Conservation (phyloP, 1,140 invertebrate species). For the Scylla paramamosain region DNA sequence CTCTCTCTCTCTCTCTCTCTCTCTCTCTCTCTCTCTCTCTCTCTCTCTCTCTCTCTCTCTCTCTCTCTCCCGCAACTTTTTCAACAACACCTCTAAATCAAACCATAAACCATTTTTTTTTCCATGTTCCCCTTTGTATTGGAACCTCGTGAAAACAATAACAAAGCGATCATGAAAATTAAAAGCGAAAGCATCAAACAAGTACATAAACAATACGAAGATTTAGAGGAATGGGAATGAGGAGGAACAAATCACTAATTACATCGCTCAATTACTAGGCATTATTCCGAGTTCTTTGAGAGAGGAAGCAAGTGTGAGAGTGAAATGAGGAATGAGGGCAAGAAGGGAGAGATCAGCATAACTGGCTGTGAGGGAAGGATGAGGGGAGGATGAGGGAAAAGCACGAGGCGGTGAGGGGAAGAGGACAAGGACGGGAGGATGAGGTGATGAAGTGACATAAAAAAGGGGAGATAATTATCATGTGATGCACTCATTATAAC, state of each 20-base stretch:
- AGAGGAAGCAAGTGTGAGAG: neutral
- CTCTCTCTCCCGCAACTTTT: neutral
- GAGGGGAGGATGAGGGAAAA: neutral
- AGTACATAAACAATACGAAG: neutral
- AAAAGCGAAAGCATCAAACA: neutral
- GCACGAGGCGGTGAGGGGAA: neutral
- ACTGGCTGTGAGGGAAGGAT: too few species aligned
- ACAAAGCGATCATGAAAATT: neutral
- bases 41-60: slow-evolving; percentile 43
- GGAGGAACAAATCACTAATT: neutral
- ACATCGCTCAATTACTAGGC: neutral
- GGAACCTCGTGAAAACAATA: neutral
- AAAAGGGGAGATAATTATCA: too few species aligned
- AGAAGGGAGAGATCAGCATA: too few species aligned
- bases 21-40: slow-evolving; percentile 38
- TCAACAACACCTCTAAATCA: neutral
- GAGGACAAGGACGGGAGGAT: too few species aligned
- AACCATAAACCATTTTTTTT: neutral
- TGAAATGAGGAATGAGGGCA: neutral
- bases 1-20: slow-evolving; percentile 29
- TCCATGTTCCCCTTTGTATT: neutral
- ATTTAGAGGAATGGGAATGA: neutral
- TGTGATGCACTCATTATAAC: too few species aligned
- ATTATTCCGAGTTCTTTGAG: neutral
- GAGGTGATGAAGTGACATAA: too few species aligned